Conservation (phyloP, 2,113 vertebrate species). For the Pelmatolapia mariae region DNA sequence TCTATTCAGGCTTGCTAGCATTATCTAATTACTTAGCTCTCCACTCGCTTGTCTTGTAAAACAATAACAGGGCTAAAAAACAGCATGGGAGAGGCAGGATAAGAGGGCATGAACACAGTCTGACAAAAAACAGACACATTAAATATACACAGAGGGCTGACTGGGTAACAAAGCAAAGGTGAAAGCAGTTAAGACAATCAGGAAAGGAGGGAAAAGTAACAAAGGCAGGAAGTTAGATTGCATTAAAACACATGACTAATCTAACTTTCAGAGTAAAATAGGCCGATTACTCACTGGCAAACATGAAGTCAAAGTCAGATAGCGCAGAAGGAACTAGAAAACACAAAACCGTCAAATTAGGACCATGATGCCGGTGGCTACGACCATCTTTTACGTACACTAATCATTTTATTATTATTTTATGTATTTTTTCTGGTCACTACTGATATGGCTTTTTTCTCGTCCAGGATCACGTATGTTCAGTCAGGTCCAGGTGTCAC, state of each 20-base stretch:
- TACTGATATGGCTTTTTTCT: not conserved
- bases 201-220: not conserved
- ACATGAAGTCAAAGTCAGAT: not conserved
- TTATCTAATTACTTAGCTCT: not conserved
- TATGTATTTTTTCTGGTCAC: not conserved
- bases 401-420: not conserved
- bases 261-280: not conserved
- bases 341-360: not conserved
- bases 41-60: not conserved
- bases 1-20: not conserved
- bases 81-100: not conserved
- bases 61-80: not conserved
- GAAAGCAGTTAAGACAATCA: not conserved
- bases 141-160: not conserved
- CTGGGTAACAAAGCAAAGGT: not conserved
- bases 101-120: not conserved
- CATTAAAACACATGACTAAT: not conserved
- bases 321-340: not conserved
- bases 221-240: not conserved
- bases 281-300: too few species aligned
- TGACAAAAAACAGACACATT: not conserved
- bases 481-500: constrained; percentile 75
- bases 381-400: not conserved
- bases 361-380: rapidly evolving
- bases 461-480: constrained; percentile 82